These are phyloP conservation scores for Choreutis nemorana DNA, from an alignment of 2,888 invertebrate species.

Conservation along the genomic window DNA sequence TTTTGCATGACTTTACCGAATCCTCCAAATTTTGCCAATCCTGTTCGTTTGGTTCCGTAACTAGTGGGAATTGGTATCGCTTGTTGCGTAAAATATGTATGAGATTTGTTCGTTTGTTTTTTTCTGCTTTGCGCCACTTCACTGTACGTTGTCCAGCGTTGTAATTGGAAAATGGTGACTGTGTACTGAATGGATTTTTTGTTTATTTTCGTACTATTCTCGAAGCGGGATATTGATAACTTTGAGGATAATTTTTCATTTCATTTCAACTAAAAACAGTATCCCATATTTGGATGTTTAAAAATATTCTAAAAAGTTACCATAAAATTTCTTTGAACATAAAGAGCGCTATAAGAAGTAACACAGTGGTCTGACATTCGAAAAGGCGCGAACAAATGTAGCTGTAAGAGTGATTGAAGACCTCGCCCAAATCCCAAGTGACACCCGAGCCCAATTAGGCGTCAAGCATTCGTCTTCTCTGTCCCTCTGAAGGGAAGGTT, in stretches of 20 bases:
- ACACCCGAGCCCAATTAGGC: slow-evolving; percentile 49
- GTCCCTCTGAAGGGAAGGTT: slow-evolving; percentile 1
- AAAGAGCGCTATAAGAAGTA: background rate
- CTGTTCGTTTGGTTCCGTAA: slow-evolving; percentile 34
- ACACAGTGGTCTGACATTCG: slow-evolving; percentile 18
- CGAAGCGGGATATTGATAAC: slow-evolving; percentile 1
- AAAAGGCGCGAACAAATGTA: slow-evolving; percentile 48
- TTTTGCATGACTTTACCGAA: slow-evolving; percentile 38
- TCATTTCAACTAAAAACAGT: background rate
- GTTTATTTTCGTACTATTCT: too few species aligned
- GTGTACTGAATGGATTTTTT: slow-evolving; percentile 6
- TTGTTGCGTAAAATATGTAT: slow-evolving; percentile 54
- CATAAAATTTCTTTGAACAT: too few species aligned
- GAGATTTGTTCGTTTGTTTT: slow-evolving; percentile 54
- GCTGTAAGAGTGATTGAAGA: slow-evolving; percentile 38
- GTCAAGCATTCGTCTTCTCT: slow-evolving; percentile 53
- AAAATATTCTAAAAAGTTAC: too few species aligned
- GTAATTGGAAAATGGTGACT: slow-evolving; percentile 48
- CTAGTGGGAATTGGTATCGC: slow-evolving; percentile 54
- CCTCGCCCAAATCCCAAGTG: slow-evolving; percentile 41
- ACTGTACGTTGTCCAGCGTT: slow-evolving; percentile 28
- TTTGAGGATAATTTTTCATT: background rate
- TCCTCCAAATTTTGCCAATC: slow-evolving; percentile 28
- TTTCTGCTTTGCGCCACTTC: slow-evolving; percentile 33
- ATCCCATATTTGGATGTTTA: too few species aligned